Evolutionary conservation across 2,113 vertebrate species (phyloP), one percentile per base, ranked within the genome.

Genomic region (Cottus gobio): DNA sequence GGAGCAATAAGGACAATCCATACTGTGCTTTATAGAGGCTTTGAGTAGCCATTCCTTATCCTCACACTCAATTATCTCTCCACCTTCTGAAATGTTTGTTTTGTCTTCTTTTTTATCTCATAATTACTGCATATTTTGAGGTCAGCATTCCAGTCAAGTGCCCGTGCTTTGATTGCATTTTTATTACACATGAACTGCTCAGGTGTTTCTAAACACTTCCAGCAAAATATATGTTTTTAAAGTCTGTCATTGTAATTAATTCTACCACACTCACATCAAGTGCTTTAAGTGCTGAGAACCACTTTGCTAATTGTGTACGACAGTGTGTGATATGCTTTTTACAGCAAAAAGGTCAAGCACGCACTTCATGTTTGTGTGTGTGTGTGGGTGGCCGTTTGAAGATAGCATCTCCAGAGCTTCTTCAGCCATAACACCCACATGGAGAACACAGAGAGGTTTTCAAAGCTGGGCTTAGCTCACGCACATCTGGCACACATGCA

Each of bases 231-330:
- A 30, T 11, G 34, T 73, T 79, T 78, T 66, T 54, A 80, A 42
- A 46, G 64, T 42, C 57, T 85, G 80, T 66, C 76, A 82, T 62
- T 79, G 70, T 75, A 90, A 84, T 87, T 42, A 64, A 70, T 86
- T 77, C 62, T 62, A 44, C 50, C 67, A 67, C 77, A 70, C 77
- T 67, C 63, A 69, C 67, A 66, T 84, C 71, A 85, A 83, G 62
- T 71, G 54, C 56, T 36, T 37, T 79, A 75, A 71, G 46, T 75
- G 42, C 36, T 28, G 68, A 80, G 75, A 83, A 81, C 13, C 67
- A 30, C 62, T 75, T 63, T 71, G 57, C 31, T 85, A 84, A 92
- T 83, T 85, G 62, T 52, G 20, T 58, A n/a, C 78, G 72, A 58
- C 86, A 72, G 75, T 30, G 46, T 75, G 46, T 71, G 71, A 87